phyloP scores from a whole-genome alignment of 2,888 invertebrate species.

The Bellardia pandia region DNA sequence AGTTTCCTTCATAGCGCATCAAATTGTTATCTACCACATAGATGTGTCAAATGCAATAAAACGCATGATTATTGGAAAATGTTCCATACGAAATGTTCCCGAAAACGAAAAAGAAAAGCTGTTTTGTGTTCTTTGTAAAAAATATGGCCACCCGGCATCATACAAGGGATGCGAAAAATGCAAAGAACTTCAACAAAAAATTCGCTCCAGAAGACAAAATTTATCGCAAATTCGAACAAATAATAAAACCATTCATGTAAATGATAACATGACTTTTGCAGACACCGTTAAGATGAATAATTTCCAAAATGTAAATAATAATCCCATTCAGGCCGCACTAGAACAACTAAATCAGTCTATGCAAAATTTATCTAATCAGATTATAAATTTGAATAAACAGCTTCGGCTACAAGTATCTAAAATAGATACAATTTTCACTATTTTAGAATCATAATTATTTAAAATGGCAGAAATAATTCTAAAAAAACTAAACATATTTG shows the following conservation, averaged over 20 bases:
- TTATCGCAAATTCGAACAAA: conserved; percentile 31
- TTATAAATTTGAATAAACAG: conserved; percentile 53
- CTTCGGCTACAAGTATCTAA: conserved; percentile 35
- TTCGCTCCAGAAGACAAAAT: conserved; percentile 29
- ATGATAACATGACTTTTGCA: conserved; percentile 34
- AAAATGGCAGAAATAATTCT: conserved; percentile 38
- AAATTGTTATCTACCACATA: conserved; percentile 43
- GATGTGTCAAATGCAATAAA: conserved; percentile 55
- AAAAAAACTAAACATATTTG: conserved; percentile 34
- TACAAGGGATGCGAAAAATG: neutral
- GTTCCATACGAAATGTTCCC: neutral
- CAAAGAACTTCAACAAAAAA: conserved; percentile 45
- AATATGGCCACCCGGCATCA: neutral
- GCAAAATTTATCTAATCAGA: conserved; percentile 53
- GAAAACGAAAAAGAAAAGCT: conserved; percentile 48
- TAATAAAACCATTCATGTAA: conserved; percentile 28
- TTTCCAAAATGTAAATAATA: conserved; percentile 6
- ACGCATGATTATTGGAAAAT: conserved; percentile 45
- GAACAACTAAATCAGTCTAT: conserved; percentile 44
- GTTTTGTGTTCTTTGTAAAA: conserved; percentile 42
- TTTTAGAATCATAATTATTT: conserved; percentile 12
- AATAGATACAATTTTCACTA: conserved; percentile 44
- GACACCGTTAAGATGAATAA: conserved; percentile 10
- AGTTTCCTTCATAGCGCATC: neutral
- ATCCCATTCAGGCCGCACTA: conserved; percentile 3